Percentiles rank a stretch among this genome's conserved stretches.
These are phyloP conservation scores for Anarhynchus alexandrinus DNA, from an alignment of 2,113 vertebrate genomes.

Conservation along the genomic window DNA sequence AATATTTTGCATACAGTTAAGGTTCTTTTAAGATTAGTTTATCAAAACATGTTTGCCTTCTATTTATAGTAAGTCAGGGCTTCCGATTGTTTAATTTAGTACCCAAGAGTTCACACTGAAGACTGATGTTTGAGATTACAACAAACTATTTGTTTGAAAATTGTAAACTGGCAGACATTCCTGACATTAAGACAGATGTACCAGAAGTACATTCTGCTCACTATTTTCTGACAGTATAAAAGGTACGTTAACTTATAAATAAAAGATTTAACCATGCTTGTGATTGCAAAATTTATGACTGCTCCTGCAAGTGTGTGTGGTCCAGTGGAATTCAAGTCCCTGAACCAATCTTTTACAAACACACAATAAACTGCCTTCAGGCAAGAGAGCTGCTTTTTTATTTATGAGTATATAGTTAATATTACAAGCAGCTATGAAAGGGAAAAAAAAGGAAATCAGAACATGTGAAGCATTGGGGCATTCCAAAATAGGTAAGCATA, in stretches of 20 bases:
- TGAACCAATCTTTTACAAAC: not conserved
- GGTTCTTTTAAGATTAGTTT: not conserved
- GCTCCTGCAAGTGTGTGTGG: not conserved
- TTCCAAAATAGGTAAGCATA: not conserved
- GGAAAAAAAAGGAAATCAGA: not conserved
- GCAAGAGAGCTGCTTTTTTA: not conserved
- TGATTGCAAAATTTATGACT: constrained; percentile 46
- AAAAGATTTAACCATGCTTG: constrained; percentile 33
- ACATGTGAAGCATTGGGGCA: not conserved
- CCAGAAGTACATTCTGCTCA: not conserved
- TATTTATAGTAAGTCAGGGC: not conserved
- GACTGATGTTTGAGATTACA: not conserved
- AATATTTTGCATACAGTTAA: not conserved
- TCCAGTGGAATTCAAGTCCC: constrained; percentile 29
- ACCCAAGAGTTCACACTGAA: not conserved
- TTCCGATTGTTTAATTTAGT: not conserved
- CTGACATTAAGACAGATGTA: not conserved
- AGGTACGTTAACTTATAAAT: not conserved
- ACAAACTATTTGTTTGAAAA: not conserved
- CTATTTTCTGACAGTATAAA: constrained; percentile 23
- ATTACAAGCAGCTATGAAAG: constrained; percentile 15
- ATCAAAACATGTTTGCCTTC: not conserved
- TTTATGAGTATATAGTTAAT: constrained; percentile 39
- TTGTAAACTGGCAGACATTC: not conserved
- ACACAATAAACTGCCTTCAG: constrained; percentile 14